These are phyloP conservation scores for Salvator merianae DNA, from an alignment of 2,113 vertebrate species.

Conservation along the genomic window DNA sequence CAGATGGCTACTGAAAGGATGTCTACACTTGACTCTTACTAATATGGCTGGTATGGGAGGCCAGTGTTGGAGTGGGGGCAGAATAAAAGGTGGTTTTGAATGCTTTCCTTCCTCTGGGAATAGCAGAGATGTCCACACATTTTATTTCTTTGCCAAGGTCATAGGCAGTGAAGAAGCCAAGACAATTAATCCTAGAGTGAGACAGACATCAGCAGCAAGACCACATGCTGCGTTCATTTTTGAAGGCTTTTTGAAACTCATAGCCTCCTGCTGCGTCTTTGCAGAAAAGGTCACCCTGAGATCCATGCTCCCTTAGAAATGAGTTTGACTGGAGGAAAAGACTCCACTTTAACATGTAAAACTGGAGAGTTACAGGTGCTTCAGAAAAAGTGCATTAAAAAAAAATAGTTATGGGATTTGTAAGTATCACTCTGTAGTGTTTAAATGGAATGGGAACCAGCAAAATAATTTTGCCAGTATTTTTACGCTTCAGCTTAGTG, in stretches of 20 bases:
- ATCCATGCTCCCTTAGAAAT: background rate
- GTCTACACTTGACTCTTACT: background rate
- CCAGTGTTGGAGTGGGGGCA: background rate
- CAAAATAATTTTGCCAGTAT: background rate
- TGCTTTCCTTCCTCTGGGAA: background rate
- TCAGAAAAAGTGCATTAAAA: slow-evolving; percentile 2
- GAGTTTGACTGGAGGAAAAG: background rate
- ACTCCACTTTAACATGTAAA: slow-evolving; percentile 3
- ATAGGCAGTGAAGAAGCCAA: slow-evolving; percentile 2
- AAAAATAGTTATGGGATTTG: background rate
- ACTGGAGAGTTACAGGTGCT: background rate
- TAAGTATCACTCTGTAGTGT: background rate
- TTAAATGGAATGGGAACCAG: background rate
- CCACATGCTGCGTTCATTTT: slow-evolving; percentile 8
- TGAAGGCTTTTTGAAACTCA: background rate
- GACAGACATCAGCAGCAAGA: slow-evolving; percentile 33
- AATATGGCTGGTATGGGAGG: background rate
- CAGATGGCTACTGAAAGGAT: background rate
- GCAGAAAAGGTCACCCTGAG: slow-evolving; percentile 14
- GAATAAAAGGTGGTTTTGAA: slow-evolving; percentile 1
- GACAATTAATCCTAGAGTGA: slow-evolving; percentile 13
- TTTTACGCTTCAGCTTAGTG: background rate
- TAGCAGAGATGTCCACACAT: background rate
- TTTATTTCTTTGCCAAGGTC: slow-evolving; percentile 32
- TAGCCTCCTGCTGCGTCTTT: background rate